Evolutionary conservation across 1,140 invertebrate species (phyloP).

Genomic region (Meloidogyne chitwoodi): DNA sequence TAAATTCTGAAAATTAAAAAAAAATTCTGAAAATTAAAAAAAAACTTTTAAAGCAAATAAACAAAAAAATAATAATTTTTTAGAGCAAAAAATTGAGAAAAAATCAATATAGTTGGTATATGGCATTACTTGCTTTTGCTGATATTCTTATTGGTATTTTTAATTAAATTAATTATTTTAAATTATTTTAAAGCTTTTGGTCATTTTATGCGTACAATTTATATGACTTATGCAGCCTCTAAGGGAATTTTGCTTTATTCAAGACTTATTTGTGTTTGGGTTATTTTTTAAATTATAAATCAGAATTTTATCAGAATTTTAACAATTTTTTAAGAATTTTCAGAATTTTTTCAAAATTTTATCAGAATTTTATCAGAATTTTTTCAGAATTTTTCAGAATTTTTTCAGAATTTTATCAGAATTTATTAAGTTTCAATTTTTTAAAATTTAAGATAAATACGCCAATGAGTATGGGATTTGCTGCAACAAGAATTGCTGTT

Average conservation of each 20-base stretch:
- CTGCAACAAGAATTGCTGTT: not conserved
- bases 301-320: no score
- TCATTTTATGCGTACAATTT: not conserved
- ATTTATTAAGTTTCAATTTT: no score
- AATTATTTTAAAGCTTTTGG: not conserved
- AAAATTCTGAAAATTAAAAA: not conserved
- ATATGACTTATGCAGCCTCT: not conserved
- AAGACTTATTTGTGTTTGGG: not conserved
- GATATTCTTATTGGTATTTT: not conserved
- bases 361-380: no score
- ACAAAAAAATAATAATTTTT: not conserved
- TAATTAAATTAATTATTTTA: not conserved
- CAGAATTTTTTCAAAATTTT: no score
- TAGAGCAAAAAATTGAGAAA: not conserved
- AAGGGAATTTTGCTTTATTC: not conserved
- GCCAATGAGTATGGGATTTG: not conserved
- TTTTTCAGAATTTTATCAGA: no score
- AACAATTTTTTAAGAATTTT: no score
- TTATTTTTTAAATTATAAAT: no score
- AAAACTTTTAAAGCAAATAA: not conserved
- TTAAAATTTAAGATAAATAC: not conserved
- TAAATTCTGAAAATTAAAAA: not conserved
- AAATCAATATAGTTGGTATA: not conserved
- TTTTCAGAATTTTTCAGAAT: no score
- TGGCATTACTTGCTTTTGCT: not conserved